A percentile compares a stretch with the other conserved stretches of the same genome.
phyloP scores from a whole-genome alignment of 2,797 vertebrate species.

The Brachyalestes nurse region DNA sequence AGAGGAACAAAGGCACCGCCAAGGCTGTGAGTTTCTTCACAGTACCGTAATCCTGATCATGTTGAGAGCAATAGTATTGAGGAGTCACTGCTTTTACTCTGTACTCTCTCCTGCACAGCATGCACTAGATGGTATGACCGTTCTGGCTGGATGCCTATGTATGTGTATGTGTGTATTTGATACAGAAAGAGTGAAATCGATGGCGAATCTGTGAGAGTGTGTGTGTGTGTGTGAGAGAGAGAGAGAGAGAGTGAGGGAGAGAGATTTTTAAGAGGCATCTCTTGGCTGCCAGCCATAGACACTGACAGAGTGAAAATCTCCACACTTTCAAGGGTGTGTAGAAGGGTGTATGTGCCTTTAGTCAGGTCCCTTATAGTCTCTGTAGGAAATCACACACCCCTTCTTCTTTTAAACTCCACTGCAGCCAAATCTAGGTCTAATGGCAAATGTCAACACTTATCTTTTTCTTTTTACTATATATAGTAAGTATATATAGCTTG shows the following conservation, averaged over 20 bases:
- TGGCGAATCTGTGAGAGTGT: background rate
- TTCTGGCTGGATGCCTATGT: constrained; percentile 25
- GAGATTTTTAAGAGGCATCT: constrained; percentile 38
- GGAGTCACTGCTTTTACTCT: background rate
- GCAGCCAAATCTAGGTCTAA: background rate
- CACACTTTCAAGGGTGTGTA: constrained; percentile 37
- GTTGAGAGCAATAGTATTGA: constrained; percentile 9
- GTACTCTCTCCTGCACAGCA: background rate
- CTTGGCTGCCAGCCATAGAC: constrained; percentile 37
- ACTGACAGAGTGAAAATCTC: constrained; percentile 36
- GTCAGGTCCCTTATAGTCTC: constrained; percentile 19
- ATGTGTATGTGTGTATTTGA: constrained; percentile 7
- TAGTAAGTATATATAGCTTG: background rate
- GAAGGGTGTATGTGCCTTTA: constrained; percentile 11
- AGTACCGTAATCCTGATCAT: constrained; percentile 40
- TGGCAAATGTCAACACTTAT: background rate
- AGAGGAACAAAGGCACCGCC: constrained; percentile 38
- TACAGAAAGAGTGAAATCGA: background rate
- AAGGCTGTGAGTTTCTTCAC: constrained; percentile 23
- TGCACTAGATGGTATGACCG: background rate
- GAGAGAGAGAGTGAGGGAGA: constrained; percentile 9
- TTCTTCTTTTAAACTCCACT: background rate
- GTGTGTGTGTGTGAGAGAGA: constrained; percentile 1
- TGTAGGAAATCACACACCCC: background rate
- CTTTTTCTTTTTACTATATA: background rate